Evolutionary conservation across 2,888 invertebrate genomes (phyloP).

Genomic region (Mactromeris polynyma): DNA sequence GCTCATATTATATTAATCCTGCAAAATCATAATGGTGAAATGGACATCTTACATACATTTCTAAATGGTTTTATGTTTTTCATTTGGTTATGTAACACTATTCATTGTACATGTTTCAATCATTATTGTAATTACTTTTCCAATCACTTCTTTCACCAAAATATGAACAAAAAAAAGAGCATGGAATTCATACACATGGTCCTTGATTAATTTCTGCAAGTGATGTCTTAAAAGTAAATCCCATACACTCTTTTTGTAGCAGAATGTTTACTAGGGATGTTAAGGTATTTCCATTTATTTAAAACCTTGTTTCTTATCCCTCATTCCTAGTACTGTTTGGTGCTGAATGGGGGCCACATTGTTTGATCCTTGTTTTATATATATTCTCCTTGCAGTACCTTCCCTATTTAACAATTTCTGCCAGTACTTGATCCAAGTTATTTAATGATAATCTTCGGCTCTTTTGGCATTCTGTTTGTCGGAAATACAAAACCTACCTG

Average conservation of each 20-base stretch:
- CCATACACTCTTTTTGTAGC: not conserved
- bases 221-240: not conserved
- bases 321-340: not conserved
- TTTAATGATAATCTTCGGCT: no score
- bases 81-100: conserved; percentile 4
- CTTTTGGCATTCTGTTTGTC: no score
- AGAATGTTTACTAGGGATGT: not conserved
- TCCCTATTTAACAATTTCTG: not conserved
- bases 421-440: no score
- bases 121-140: not conserved
- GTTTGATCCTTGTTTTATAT: not conserved
- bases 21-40: not conserved
- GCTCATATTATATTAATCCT: not conserved
- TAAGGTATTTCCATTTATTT: not conserved
- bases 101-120: not conserved
- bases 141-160: not conserved
- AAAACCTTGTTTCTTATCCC: not conserved
- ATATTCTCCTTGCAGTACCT: not conserved
- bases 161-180: not conserved
- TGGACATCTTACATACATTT: not conserved
- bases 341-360: not conserved
- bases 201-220: not conserved
- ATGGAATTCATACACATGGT: not conserved
- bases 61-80: not conserved
- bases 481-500: no score